Evolutionary conservation across 2,888 invertebrate species (phyloP), one percentile per base, ranked within the genome.

Genomic region (Tiliacea aurago): DNA sequence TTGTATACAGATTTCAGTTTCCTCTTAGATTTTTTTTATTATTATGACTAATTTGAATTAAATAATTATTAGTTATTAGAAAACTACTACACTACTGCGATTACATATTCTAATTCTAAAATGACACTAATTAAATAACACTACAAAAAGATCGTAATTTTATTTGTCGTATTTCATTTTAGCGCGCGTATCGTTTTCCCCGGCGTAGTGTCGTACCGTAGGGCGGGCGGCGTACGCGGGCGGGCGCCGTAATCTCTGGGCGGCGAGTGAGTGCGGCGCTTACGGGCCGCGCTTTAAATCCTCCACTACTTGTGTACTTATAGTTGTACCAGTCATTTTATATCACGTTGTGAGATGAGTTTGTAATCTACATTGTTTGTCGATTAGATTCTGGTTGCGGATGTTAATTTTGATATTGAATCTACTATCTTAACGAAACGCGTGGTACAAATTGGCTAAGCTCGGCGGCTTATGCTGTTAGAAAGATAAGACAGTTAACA

Each of bases 211-310:
- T 73, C 73, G 81, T 82, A 70, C 70, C 73, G 77, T 81, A 76
- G 85, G 81, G 81, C 84, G 87, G 76, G 84, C 80, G 61, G 85
- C 80, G 77, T 70, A 71, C 84, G 90, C 91, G 93, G 94, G 95
- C 93, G 94, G 93, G 88, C 93, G 93, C 91, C 92, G 84, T 86
- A 84, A 86, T 84, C 87, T 90, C 86, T 87, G 91, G 91, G 91
- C 92, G 93, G 92, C 92, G 91, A 93, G 88, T 93, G 94, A 93
- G 86, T 89, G 87, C 63, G 73, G 23, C 72, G 78, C 77, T 78
- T 73, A 73, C 67, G 72, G 78, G 75, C 78, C 81, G 45, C 73
- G 83, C 82, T 88, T 91, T 89, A 90, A 90, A 89, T 89, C 86
- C 88, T 77, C 73, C 70, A 80, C 74, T 80, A 84, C 76, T 81